A percentile compares a stretch with the other conserved stretches of the same genome.
Evolutionary conservation across 2,797 vertebrate genomes (phyloP).

Genomic region (Sebastes dallii): DNA sequence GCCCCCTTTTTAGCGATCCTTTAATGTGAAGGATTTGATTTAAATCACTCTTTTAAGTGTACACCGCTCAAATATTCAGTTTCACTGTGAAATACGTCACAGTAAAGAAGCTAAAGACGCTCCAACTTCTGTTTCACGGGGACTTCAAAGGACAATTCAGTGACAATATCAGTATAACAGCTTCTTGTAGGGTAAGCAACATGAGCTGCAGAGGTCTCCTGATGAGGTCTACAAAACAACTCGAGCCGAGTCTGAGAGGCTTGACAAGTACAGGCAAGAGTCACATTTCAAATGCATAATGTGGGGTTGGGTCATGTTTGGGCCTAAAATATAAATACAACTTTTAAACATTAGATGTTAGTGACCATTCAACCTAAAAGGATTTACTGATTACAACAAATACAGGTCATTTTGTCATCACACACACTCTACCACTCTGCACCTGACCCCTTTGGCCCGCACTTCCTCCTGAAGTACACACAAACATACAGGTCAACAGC

Average conservation of each 20-base stretch:
- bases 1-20: not conserved
- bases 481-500: not conserved
- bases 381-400: not conserved
- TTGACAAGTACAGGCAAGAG: not conserved
- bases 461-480: not conserved
- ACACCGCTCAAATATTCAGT: not conserved
- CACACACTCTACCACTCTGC: not conserved
- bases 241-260: not conserved
- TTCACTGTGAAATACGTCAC: not conserved
- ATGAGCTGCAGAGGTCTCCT: not conserved
- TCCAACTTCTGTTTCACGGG: rapidly evolving
- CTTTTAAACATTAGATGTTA: not conserved
- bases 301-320: not conserved
- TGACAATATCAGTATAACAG: not conserved
- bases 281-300: not conserved
- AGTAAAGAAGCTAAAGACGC: not conserved
- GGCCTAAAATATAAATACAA: not conserved
- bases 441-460: not conserved
- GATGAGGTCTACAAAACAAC: not conserved
- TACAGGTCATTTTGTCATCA: not conserved
- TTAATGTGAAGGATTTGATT: not conserved
- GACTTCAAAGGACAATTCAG: not conserved
- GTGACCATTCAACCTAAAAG: not conserved
- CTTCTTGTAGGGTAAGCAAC: not conserved
- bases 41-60: too few species aligned